phyloP scores from a whole-genome alignment of 2,797 vertebrate genomes.

The Poeciliopsis paucimaculata region DNA sequence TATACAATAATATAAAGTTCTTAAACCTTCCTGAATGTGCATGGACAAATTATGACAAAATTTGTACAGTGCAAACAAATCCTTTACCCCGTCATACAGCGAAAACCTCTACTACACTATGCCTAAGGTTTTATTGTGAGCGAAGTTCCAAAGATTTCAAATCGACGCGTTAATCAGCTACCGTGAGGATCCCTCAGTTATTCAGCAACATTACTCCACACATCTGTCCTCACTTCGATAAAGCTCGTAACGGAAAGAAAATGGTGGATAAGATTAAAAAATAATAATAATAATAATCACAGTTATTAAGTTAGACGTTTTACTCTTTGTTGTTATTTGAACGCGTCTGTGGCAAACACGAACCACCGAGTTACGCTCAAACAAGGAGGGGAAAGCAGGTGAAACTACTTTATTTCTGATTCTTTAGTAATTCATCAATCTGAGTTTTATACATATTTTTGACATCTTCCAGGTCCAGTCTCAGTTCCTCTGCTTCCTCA shows the following conservation, averaged over 20 bases:
- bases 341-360: slow-evolving; percentile 29
- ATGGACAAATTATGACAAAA: slow-evolving; percentile 41
- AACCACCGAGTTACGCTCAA: slow-evolving; percentile 18
- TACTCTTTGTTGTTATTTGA: slow-evolving; percentile 14
- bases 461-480: slow-evolving; percentile 95
- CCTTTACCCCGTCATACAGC: slow-evolving; percentile 36
- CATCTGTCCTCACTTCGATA: slow-evolving; percentile 47
- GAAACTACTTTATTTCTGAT: slow-evolving; percentile 77
- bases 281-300: slow-evolving; percentile 13
- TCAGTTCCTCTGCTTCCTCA: slow-evolving; percentile 95
- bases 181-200: slow-evolving; percentile 42
- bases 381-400: neutral
- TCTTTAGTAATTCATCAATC: slow-evolving; percentile 94
- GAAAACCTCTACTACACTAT: slow-evolving; percentile 32
- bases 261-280: slow-evolving; percentile 24
- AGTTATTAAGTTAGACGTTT: slow-evolving; percentile 42
- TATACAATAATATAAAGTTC: slow-evolving; percentile 55
- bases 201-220: slow-evolving; percentile 33
- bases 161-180: slow-evolving; percentile 23
- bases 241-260: slow-evolving; percentile 38
- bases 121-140: slow-evolving; percentile 29
- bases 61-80: slow-evolving; percentile 66
- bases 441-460: slow-evolving; percentile 99
- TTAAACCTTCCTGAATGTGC: slow-evolving; percentile 35
- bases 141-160: slow-evolving; percentile 36